A percentile compares a stretch with the other conserved stretches of the same genome.
These are phyloP conservation scores for Nasonia oneida DNA, from an alignment of 2,888 invertebrate species.

Conservation along the genomic window DNA sequence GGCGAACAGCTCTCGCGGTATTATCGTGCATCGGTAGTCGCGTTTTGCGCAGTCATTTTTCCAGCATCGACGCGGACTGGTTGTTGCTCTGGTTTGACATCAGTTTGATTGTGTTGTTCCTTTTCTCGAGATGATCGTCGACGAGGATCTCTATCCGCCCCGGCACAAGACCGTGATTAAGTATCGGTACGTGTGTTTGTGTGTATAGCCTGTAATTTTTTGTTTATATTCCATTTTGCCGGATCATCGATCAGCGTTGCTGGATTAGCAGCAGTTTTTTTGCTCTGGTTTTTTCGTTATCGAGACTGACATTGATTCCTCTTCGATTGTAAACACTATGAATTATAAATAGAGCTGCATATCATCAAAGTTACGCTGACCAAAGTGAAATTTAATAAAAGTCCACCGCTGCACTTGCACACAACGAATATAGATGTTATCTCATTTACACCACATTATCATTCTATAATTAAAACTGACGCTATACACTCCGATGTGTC, in stretches of 20 bases:
- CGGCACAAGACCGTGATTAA: slow-evolving; percentile 74
- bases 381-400: not conserved
- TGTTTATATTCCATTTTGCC: not conserved
- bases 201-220: not conserved
- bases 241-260: not conserved
- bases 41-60: slow-evolving; percentile 74
- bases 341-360: not conserved
- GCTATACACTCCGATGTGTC: not conserved
- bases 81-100: not conserved
- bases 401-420: not conserved
- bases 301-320: not conserved
- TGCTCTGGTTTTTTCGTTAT: not conserved
- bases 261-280: not conserved
- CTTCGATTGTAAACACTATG: not conserved
- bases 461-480: slow-evolving; percentile 39
- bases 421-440: not conserved
- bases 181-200: slow-evolving; percentile 71
- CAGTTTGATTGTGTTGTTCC: not conserved
- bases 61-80: slow-evolving; percentile 59
- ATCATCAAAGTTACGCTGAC: no score
- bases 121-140: slow-evolving; percentile 49
- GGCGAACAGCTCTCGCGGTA: not conserved
- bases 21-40: slow-evolving; percentile 19
- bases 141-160: slow-evolving; percentile 74
- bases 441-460: slow-evolving; percentile 11